phyloP scores from a whole-genome alignment of 2,888 invertebrate species.

The Cepaea hortensis region DNA sequence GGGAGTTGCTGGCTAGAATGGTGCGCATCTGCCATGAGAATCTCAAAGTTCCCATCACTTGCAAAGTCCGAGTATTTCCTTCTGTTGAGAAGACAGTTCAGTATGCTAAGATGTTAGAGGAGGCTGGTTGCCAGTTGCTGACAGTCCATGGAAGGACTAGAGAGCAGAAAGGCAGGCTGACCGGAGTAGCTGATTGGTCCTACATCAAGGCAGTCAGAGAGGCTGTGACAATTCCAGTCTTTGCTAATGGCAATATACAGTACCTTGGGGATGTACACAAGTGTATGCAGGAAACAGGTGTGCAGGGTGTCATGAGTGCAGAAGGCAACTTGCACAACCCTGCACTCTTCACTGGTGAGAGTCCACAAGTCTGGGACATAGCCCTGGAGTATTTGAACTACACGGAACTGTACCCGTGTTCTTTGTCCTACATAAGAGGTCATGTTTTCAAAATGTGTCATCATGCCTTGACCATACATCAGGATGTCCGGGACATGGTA shows the following conservation, averaged over 20 bases:
- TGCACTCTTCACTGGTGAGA: slow-evolving; percentile 84
- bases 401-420: slow-evolving; percentile 89
- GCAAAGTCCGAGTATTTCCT: slow-evolving; percentile 94
- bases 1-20: slow-evolving; percentile 89
- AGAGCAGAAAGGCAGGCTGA: slow-evolving; percentile 96
- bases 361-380: slow-evolving; percentile 91
- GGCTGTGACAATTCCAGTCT: slow-evolving; percentile 91
- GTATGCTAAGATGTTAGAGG: slow-evolving; percentile 95
- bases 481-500: slow-evolving; percentile 83
- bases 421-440: slow-evolving; percentile 91
- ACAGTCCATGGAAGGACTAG: slow-evolving; percentile 97
- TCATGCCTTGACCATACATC: slow-evolving; percentile 81
- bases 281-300: slow-evolving; percentile 90
- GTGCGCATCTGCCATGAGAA: slow-evolving; percentile 73
- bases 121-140: slow-evolving; percentile 86
- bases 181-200: slow-evolving; percentile 95
- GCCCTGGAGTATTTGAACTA: slow-evolving; percentile 91
- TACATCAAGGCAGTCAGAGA: slow-evolving; percentile 93
- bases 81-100: slow-evolving; percentile 88
- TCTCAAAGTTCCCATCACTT: slow-evolving; percentile 90
- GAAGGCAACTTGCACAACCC: slow-evolving; percentile 99
- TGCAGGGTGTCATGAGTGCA: slow-evolving; percentile 81
- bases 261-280: slow-evolving; percentile 89
- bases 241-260: slow-evolving; percentile 98
- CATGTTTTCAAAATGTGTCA: slow-evolving; percentile 98